These are phyloP conservation scores for Dolomedes plantarius DNA, from an alignment of 2,888 invertebrate species.

Conservation along the genomic window DNA sequence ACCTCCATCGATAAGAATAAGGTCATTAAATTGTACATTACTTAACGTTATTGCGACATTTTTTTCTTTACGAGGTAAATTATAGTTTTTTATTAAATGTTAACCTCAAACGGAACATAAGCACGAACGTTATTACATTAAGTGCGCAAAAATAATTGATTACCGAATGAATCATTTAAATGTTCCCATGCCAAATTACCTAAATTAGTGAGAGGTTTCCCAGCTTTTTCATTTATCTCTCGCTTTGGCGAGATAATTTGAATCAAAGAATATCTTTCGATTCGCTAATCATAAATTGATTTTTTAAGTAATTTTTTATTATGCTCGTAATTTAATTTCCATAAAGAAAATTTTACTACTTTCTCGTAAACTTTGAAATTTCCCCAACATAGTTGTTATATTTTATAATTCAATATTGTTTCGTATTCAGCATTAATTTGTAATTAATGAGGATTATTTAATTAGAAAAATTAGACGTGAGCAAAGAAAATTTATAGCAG, in stretches of 20 bases:
- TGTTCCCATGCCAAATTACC: slow-evolving; percentile 7
- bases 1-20: not conserved
- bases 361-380: too few relatives aligned
- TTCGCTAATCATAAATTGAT: too few relatives aligned
- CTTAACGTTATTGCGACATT: not conserved
- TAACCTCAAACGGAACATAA: slow-evolving; percentile 1
- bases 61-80: not conserved
- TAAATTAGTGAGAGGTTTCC: not conserved
- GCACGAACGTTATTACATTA: slow-evolving; percentile 5
- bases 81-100: slow-evolving; percentile 3
- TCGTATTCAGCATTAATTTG: too few relatives aligned
- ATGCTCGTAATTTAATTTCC: too few relatives aligned
- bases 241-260: not conserved
- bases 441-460: too few relatives aligned
- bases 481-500: too few relatives aligned
- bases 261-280: too few relatives aligned
- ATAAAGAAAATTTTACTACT: too few relatives aligned
- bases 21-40: not conserved
- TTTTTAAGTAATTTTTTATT: too few relatives aligned
- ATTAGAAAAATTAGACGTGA: too few relatives aligned
- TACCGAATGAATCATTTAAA: slow-evolving; percentile 9
- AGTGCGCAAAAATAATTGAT: slow-evolving; percentile 11
- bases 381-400: too few relatives aligned
- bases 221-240: not conserved
- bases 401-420: too few relatives aligned